phyloP scores from a whole-genome alignment of 1,140 invertebrate genomes.

The Lutraria rhynchaena region DNA sequence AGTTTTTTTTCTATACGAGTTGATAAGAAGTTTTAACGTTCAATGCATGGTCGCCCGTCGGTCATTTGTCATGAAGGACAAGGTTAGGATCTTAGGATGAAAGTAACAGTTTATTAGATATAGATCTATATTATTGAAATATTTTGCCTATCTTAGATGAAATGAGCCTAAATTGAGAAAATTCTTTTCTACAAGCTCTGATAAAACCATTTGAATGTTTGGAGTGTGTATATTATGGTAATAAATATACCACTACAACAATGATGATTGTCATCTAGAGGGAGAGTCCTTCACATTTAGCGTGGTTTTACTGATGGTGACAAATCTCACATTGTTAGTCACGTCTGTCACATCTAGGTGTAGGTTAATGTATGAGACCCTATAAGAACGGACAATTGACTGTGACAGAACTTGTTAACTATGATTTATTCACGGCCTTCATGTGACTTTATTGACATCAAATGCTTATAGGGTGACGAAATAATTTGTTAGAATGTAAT shows the following conservation, averaged over 20 bases:
- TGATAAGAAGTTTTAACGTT: neutral
- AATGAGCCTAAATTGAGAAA: slow-evolving; percentile 28
- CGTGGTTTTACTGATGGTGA: slow-evolving; percentile 14
- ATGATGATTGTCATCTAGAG: neutral
- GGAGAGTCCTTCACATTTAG: neutral
- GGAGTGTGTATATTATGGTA: neutral
- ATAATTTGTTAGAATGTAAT: slow-evolving; percentile 39
- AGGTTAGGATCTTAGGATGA: neutral
- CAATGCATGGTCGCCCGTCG: neutral
- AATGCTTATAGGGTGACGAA: slow-evolving; percentile 17
- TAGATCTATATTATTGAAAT: slow-evolving; percentile 21
- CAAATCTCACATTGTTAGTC: neutral
- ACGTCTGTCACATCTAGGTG: neutral
- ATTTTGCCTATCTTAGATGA: slow-evolving; percentile 28
- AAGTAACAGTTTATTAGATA: slow-evolving; percentile 37
- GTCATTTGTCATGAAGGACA: slow-evolving; percentile 34
- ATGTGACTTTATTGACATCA: slow-evolving; percentile 27
- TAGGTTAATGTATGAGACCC: neutral
- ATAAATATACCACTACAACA: slow-evolving; percentile 11
- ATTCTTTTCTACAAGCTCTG: neutral
- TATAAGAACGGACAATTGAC: slow-evolving; percentile 12
- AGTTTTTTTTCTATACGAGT: no score
- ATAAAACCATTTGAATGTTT: slow-evolving; percentile 16
- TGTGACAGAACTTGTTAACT: slow-evolving; percentile 28
- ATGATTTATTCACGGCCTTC: slow-evolving; percentile 14